Base-by-base conservation (phyloP, 2,797 vertebrate genomes). In the Pelodytes ibericus region DNA sequence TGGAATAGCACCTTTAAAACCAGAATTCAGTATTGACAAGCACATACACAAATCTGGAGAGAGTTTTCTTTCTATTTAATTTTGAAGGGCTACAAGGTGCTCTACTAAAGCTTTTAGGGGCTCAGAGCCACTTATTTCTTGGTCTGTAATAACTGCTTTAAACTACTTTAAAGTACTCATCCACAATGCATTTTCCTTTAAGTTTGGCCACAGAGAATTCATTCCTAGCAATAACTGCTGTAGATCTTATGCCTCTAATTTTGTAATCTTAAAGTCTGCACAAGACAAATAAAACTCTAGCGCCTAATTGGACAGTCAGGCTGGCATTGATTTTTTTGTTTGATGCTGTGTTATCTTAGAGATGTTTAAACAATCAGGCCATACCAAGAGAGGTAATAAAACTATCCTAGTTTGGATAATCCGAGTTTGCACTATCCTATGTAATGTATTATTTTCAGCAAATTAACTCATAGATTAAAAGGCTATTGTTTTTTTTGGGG, bases 211-310 rank as follows among this genome's bases (percentile, higher is more conserved):
- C 44, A 15, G 44, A 18, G 44, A 58, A 58, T 30, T n/a, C 26
- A 30, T 6, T 60, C 2, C 26, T 15, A 11, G n/a, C 26, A 60
- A 29, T 47, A 59, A 59, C 57, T 36, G 33, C 11, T 11, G 5
- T 11, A 5, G 5, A 11, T 11, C 0, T 36, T 36, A 11, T 36
- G 33, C 5, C 1, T 36, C 1, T 11, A 24, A 25, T 3, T 26
- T 57, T 2, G 5, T 57, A 2, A 7, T 13, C 6, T 24, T 22
- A 24, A 7, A 57, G 5, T 57, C 8, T 57, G 22, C 53, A 9
- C 2, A 41, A 29, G 39, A 67, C 49, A 53, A 68, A 68, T 68
- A 51, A 67, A 56, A 33, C 24, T 22, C 7, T 53, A 47, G 53
- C 47, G 26, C 53, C 33, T 69, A 53, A 3, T 16, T 0, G 30